These are phyloP conservation scores for Lordiphosa stackelbergi DNA, from an alignment of 1,140 invertebrate genomes.

Conservation along the genomic window DNA sequence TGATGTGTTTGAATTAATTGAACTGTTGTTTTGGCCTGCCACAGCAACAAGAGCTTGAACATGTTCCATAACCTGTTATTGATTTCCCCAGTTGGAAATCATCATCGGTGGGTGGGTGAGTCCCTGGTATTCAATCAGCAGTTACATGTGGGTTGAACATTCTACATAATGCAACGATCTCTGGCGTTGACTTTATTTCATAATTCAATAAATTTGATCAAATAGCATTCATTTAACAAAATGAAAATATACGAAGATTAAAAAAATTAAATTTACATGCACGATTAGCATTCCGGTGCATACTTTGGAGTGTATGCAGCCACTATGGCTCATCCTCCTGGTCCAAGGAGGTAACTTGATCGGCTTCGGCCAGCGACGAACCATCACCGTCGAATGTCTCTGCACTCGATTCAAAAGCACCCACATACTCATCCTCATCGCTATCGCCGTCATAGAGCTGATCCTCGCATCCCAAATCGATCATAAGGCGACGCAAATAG, in stretches of 20 bases:
- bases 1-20: constrained; percentile 56
- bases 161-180: neutral
- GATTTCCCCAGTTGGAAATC: constrained; percentile 33
- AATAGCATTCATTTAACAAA: constrained; percentile 7
- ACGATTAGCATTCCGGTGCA: too few species aligned
- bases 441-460: constrained; percentile 48
- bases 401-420: constrained; percentile 8
- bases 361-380: too few species aligned
- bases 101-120: neutral
- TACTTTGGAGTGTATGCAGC: too few species aligned
- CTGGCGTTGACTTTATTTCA: neutral
- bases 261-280: too few species aligned
- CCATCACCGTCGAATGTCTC: constrained; percentile 2
- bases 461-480: constrained; percentile 35
- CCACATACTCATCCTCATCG: constrained; percentile 50
- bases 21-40: constrained; percentile 33
- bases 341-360: too few species aligned
- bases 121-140: constrained; percentile 18
- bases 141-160: neutral
- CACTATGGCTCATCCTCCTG: too few species aligned
- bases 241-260: too few species aligned
- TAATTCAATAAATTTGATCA: neutral
- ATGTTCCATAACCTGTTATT: constrained; percentile 42
- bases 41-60: constrained; percentile 5
- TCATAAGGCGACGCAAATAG: constrained; percentile 40